Percentiles rank a stretch among this genome's conserved stretches.
Conservation (phyloP, 2,797 vertebrate genomes). For the Loriculus beryllinus region DNA sequence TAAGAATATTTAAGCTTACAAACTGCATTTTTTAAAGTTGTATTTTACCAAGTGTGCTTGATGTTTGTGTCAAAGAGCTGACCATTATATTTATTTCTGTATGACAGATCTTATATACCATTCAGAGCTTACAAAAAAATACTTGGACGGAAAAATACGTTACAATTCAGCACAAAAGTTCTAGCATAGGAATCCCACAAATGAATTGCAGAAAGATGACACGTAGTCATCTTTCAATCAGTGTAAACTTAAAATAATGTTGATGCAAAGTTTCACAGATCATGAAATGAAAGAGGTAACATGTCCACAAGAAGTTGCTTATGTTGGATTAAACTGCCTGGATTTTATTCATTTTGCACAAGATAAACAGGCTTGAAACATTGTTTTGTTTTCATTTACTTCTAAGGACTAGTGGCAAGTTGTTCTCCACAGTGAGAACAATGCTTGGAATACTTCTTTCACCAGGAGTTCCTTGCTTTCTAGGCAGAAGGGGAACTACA, state of each 20-base stretch:
- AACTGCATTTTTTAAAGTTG: background rate
- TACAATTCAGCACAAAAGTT: background rate
- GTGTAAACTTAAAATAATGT: background rate
- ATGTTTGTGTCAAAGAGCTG: background rate
- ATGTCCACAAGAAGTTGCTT: background rate
- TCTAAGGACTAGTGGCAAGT: background rate
- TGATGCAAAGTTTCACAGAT: background rate
- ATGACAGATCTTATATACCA: background rate
- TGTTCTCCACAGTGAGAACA: background rate
- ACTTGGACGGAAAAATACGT: background rate
- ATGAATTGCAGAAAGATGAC: background rate
- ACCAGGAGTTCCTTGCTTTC: background rate
- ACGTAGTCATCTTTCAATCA: background rate
- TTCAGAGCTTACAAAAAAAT: background rate
- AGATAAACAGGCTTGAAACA: background rate
- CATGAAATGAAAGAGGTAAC: background rate
- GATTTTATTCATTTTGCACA: background rate
- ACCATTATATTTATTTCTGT: background rate
- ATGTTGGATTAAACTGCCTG: background rate
- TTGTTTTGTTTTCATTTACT: background rate
- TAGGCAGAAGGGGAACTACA: background rate
- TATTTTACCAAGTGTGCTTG: background rate
- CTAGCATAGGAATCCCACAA: background rate
- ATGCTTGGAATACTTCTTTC: background rate
- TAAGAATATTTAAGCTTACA: constrained; percentile 63